Base-by-base conservation (phyloP, 1,140 invertebrate genomes). In the Scylla paramamosain region DNA sequence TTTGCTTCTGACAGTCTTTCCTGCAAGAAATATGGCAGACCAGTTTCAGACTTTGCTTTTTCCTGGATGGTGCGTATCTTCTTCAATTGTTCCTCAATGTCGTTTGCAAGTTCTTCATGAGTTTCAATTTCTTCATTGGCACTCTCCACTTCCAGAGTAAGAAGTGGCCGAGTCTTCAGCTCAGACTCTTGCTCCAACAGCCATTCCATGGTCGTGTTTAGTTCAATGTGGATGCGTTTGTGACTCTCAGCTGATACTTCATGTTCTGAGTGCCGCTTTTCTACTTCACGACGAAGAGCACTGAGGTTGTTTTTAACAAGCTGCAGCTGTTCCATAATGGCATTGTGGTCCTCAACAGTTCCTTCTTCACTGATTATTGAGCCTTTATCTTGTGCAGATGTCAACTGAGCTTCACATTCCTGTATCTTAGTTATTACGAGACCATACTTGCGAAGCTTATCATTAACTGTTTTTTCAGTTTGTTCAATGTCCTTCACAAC, bases 311-410 rank as follows among this genome's bases (percentile, higher is more conserved):
- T 98, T 97, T 99, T 99, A 3, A 99, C 96, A 0, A 98, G 98
- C 96, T 99, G 98, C 25, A 99, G 96, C 96, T 99, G 98, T 96
- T 99, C 98, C 12, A 98, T 99, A 3, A 99, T 98, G 96, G 98
- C 98, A 96, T 99, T 99, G 95, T 98, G 98, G 96, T 99, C 99
- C 28, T 98, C 98, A 0, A 98, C 98, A 16, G 98, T 98, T 67
- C 98, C 98, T 97, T 99, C 99, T 0, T 98, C 98, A 12, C 98
- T 98, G 39, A 99, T 99, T 96, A 99, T 98, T 96, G 99, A 98
- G 0, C 98, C 99, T 97, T 99, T 99, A 96, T 99, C 99, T 31
- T 98, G 98, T 0, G 99, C 98, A 31, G 98, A 98, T 0, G 98
- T 98, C 12, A 99, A 97, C 14, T 98, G 97, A n/a, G 98, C 98